Evolutionary conservation across 2,113 vertebrate species (phyloP), one percentile per base, ranked within the genome.

Genomic region (Parus major): DNA sequence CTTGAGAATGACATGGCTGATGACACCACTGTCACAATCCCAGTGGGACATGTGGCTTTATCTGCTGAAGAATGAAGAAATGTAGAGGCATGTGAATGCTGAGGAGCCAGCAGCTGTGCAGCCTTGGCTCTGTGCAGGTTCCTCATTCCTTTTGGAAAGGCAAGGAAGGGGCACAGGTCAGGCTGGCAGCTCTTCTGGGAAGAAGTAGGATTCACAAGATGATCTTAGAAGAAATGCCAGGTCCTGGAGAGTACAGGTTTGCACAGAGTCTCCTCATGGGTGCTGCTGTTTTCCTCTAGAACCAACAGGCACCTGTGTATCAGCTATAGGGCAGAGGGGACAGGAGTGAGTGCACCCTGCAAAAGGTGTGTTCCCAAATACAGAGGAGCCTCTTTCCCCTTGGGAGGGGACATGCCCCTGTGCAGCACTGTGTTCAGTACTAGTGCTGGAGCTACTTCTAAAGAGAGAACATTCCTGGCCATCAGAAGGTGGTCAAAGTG

Each of bases 391-490:
- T 61, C n/a, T 61, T 59, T 47, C 64, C 49, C 28, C 22, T n/a
- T 22, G 2, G 2, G 19, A 10, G 27, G 16, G 60, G 1, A 28
- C 24, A 18, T n/a, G 39, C 15, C 20, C 28, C 3, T 3, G 11
- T 55, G 25, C 63, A 82, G 47, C 21, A 7, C 79, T 33, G 23
- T 72, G 25, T 27, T 31, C 3, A 1, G 6, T 29, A 11, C 29
- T 59, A 4, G 4, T 25, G 13, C 21, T 56, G 39, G 29, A 63
- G 82, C 11, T 64, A 0, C 8, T 20, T 4, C 9, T 57, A 35
- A 29, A 33, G 18, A 59, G 28, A 61, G 63, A 19, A 41, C 15
- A 3, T 22, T 3, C 15, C 60, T 70, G 77, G 52, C 47, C 81
- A 36, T 78, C 73, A 44, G 19, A 22, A 61, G 8, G 31, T 10